A percentile compares a stretch with the other conserved stretches of the same genome.
Conservation (phyloP, 1,140 invertebrate species). For the Magallana ariakensis region DNA sequence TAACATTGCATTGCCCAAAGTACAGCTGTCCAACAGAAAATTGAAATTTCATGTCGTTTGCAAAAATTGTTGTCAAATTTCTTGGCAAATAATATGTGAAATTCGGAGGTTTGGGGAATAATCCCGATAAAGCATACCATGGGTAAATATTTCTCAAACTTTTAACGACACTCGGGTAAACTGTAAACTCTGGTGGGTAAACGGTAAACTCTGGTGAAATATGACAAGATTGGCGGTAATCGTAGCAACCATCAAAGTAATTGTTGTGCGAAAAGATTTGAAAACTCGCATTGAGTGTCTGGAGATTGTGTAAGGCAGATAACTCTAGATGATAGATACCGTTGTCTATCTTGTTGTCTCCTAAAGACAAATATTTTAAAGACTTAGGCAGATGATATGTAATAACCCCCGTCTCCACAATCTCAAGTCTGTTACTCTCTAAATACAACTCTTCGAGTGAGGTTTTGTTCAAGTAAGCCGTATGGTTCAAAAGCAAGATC, state of each 20-base stretch:
- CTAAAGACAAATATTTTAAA: slow-evolving; percentile 34
- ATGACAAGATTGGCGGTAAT: neutral
- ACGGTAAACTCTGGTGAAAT: neutral
- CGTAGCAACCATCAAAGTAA: neutral
- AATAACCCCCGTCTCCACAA: slow-evolving; percentile 13
- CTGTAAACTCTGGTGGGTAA: too few species aligned
- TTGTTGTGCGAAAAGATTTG: slow-evolving; percentile 13
- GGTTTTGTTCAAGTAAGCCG: slow-evolving; percentile 30
- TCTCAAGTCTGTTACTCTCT: slow-evolving; percentile 48
- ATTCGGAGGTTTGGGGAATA: neutral
- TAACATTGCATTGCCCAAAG: neutral
- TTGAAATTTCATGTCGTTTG: neutral
- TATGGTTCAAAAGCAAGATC: neutral
- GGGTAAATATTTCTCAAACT: too few species aligned
- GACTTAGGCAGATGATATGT: neutral
- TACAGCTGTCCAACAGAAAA: neutral
- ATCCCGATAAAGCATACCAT: too few species aligned
- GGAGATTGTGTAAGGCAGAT: neutral
- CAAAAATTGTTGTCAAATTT: neutral
- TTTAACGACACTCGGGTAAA: too few species aligned
- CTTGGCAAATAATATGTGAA: neutral
- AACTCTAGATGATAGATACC: slow-evolving; percentile 31
- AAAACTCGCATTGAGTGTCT: slow-evolving; percentile 6
- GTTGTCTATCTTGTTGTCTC: slow-evolving; percentile 44
- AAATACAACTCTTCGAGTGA: slow-evolving; percentile 43